Evolutionary conservation across 2,797 vertebrate species (phyloP), one percentile per base, ranked within the genome.

Genomic region (Sebastes goodei): DNA sequence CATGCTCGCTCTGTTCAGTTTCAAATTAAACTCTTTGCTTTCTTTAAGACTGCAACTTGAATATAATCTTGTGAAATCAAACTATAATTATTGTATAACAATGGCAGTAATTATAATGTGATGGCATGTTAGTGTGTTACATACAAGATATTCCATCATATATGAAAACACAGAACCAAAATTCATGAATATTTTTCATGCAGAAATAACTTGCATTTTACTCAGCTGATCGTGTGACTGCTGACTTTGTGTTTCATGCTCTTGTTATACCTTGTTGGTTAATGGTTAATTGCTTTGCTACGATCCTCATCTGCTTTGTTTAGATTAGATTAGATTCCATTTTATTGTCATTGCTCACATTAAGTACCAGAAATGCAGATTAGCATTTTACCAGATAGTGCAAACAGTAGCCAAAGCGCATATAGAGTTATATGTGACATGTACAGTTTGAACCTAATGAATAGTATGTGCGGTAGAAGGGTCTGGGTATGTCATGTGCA

Each of bases 1-100:
- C 87, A 89, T 91, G 91, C 86, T 88, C 68, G 63, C 78, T 85
- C 64, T 90, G 72, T 81, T 86, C 76, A 84, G 35, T 90, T 72
- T 81, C 20, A 77, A 84, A 82, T 70, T 33, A 46, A 65, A 73
- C 61, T 75, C 42, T 63, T 56, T 75, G 76, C 69, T 80, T 33
- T 76, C n/a, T 78, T 53, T 49, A 52, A 70, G 30, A 71, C 64
- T 79, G 63, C 29, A 71, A 76, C 57, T 57, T 74, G 61, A 81
- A 65, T 52, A 56, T 62, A 35, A 55, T 69, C 27, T 49, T 73
- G 70, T 81, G 61, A 77, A 56, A 70, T 49, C 20, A 67, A 71
- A 73, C 42, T 63, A 25, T 52, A 70, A 14, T 52, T 79, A 21
- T 52, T 79, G 74, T 27, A 61, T 70, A 33, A 63, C 46, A 68